Evolutionary conservation across 2,797 vertebrate species (phyloP).

Genomic region (Dryobates pubescens): DNA sequence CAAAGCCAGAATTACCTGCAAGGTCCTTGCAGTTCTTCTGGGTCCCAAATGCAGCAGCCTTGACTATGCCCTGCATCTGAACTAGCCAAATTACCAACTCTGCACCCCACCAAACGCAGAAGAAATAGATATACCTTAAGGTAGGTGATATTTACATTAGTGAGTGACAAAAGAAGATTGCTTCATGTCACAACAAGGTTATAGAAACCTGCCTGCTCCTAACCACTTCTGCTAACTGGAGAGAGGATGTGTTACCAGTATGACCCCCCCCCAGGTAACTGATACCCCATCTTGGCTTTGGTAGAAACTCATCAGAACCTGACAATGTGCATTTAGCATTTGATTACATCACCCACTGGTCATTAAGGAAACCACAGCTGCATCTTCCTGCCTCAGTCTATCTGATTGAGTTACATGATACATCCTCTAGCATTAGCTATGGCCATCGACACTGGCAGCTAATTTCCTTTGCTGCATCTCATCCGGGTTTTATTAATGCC

Average conservation of each 20-base stretch:
- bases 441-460: constrained; percentile 29
- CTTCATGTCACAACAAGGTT: constrained; percentile 13
- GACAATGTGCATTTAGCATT: constrained; percentile 49
- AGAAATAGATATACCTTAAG: background rate
- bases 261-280: background rate
- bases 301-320: constrained; percentile 5
- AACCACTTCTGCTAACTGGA: background rate
- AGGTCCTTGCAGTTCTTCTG: background rate
- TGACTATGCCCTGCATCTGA: background rate
- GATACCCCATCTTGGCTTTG: background rate
- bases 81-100: background rate
- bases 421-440: constrained; percentile 48
- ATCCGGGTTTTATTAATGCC: constrained; percentile 25
- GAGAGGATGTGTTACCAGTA: background rate
- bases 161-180: background rate
- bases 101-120: background rate
- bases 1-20: background rate
- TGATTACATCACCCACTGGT: constrained; percentile 66
- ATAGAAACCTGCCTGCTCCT: background rate
- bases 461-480: constrained; percentile 41
- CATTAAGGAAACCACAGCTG: constrained; percentile 69
- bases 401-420: constrained; percentile 57
- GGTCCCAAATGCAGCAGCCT: background rate
- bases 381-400: constrained; percentile 53
- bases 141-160: background rate